Evolutionary conservation across 2,888 invertebrate genomes (phyloP).

Genomic region (Diabrotica balteata): DNA sequence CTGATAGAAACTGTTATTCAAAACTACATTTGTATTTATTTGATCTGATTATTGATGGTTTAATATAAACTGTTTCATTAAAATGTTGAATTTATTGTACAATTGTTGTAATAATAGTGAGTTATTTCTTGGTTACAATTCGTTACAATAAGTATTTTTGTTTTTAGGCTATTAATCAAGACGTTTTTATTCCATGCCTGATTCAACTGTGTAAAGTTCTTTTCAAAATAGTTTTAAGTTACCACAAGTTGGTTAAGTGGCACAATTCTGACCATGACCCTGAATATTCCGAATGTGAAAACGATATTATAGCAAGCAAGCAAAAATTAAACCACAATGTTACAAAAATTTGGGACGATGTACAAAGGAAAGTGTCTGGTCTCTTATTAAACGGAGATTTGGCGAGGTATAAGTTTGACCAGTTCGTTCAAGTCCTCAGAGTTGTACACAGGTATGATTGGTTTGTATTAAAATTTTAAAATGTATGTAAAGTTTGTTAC

Average conservation of each 20-base stretch:
- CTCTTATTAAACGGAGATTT: conserved; percentile 82
- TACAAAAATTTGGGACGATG: conserved; percentile 90
- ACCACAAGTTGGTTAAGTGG: conserved; percentile 80
- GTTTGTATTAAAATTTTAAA: too few species aligned
- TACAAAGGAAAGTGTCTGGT: conserved; percentile 87
- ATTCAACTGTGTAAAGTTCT: conserved; percentile 86
- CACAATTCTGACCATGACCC: conserved; percentile 66
- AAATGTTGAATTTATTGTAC: too few species aligned
- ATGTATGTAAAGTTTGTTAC: too few species aligned
- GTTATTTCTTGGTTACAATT: too few species aligned
- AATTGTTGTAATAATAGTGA: too few species aligned
- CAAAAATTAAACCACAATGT: conserved; percentile 90
- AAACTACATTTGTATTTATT: too few species aligned
- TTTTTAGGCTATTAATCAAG: conserved; percentile 64
- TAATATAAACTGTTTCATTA: too few species aligned
- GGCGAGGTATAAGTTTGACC: conserved; percentile 90
- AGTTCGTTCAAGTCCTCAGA: conserved; percentile 89
- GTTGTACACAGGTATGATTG: conserved; percentile 75
- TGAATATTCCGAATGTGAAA: conserved; percentile 44
- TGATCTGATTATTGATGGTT: too few species aligned
- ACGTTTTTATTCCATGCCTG: conserved; percentile 76
- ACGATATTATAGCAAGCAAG: conserved; percentile 72
- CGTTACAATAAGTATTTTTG: not conserved
- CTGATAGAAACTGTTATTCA: too few species aligned
- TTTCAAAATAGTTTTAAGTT: conserved; percentile 82